Percentiles rank a stretch among this genome's conserved stretches.
Evolutionary conservation across 2,113 vertebrate species (phyloP).

Genomic region (Centropus unirufus): DNA sequence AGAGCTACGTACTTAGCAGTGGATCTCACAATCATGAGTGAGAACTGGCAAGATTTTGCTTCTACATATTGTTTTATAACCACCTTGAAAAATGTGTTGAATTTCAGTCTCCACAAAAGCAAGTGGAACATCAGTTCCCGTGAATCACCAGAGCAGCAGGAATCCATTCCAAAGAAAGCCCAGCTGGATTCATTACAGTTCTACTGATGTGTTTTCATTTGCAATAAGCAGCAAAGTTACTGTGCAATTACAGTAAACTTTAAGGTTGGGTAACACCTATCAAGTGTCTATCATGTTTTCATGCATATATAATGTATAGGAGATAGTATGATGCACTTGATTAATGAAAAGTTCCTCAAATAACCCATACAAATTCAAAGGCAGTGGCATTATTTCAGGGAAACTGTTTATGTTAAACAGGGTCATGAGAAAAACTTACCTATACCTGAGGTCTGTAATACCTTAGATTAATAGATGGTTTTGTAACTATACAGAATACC

Average conservation of each 20-base stretch:
- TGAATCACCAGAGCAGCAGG: constrained; percentile 42
- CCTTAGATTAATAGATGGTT: not conserved
- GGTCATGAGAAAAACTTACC: not conserved
- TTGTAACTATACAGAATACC: not conserved
- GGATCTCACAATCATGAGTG: not conserved
- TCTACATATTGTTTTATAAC: not conserved
- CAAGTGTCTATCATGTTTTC: not conserved
- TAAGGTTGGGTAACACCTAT: not conserved
- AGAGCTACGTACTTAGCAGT: not conserved
- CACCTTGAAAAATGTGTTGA: constrained; percentile 18
- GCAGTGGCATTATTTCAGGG: not conserved
- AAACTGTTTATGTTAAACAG: not conserved
- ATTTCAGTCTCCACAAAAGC: not conserved
- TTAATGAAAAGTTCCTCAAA: constrained; percentile 5
- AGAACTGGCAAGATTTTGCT: not conserved
- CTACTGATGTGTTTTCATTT: constrained; percentile 46
- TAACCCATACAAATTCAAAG: not conserved
- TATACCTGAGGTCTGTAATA: not conserved
- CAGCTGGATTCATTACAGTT: constrained; percentile 34
- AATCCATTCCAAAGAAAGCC: not conserved
- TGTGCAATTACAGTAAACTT: not conserved
- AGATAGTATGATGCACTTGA: not conserved
- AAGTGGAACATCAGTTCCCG: not conserved
- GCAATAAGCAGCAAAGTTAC: constrained; percentile 27
- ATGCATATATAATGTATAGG: not conserved